Evolutionary conservation across 2,888 invertebrate species (phyloP), one percentile per base, ranked within the genome.

Genomic region (Perdita meconis): DNA sequence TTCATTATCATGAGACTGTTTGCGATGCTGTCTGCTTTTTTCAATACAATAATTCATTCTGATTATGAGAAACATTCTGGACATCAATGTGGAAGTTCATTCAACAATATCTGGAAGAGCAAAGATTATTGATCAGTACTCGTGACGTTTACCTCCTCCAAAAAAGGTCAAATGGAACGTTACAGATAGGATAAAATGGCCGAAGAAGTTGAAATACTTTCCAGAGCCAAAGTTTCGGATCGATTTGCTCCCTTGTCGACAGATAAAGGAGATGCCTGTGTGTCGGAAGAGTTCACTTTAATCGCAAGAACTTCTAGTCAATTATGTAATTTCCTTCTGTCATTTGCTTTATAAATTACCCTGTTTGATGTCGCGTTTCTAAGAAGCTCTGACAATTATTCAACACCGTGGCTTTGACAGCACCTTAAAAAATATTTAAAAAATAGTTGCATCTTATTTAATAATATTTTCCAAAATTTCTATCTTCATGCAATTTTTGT

Each of bases 181-280:
- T 55, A 16, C 38, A 36, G 44, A 42, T 38, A 47, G 60, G 40
- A 63, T 30, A n/a, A 66, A 76, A 63, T 56, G 70, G 13, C 57
- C 56, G 51, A n/a, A 47, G 53, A 76, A 79, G 79, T 81, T 79
- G 67, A 74, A 77, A 83, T 79, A 77, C 81, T 83, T 81, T 70
- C 72, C 26, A 69, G 67, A 30, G 61, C 57, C 44, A 42, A 79
- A 83, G 71, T 83, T 80, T 64, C 71, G 59, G 73, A 42, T 19
- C 16, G 63, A 65, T 73, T 66, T 44, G 42, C 38, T 24, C n/a
- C 66, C n/a, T n/a, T 50, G 47, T 16, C n/a, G 56, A 22, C n/a
- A 42, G 59, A 55, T 59, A 55, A 78, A 55, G 50, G 44, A n/a
- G 42, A 53, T 51, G 69, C 61, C 34, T 61, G 16, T 47, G 53